Base-by-base conservation (phyloP, 2,797 vertebrate genomes). In the Pogonophryne albipinna region DNA sequence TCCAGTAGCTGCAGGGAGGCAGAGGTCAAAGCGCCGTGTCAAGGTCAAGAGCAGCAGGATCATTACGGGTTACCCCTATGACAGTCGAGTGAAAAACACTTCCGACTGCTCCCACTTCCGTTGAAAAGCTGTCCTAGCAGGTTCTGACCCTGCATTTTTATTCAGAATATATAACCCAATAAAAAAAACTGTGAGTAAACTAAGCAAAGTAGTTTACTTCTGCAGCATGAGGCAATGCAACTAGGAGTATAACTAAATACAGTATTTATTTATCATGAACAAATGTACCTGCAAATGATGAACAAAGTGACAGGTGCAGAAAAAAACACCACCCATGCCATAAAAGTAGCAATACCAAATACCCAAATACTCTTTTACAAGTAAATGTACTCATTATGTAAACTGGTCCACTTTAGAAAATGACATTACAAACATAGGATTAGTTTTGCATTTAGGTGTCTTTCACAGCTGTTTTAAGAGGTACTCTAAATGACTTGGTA, bases 11-110 rank as follows among this genome's bases (percentile, higher is more conserved):
- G 44, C 44, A 47, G 10, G 27, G 31, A 57, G 19, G 57, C 27
- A 34, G 20, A 46, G 76, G 79, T 64, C 6, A 41, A 23, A 74
- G 64, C 46, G 16, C 1, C 41, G 56, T 23, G 78, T 58, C 13
- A 4, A 60, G 74, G 74, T 83, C 52, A 82, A 75, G 66, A 56
- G 50, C 56, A 62, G 42, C 58, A 69, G 19, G 47, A 52, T 74
- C 34, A 66, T 66, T 56, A 44, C 9, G 78, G 78, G 55, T 67
- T 51, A 61, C 27, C 52, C 56, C 52, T 38, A 2, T 56, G 78
- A 73, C 56, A 84, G 66, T 1, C 0, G 17, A 79, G 50, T 71
- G 47, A 66, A 64, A 66, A 83, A 6, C 20, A 16, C 38, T 50
- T 66, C 41, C 4, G 5, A 71, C n/a, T 59, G 74, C 44, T 19